phyloP scores from a whole-genome alignment of 2,888 invertebrate species.

The Embidobia sp. region DNA sequence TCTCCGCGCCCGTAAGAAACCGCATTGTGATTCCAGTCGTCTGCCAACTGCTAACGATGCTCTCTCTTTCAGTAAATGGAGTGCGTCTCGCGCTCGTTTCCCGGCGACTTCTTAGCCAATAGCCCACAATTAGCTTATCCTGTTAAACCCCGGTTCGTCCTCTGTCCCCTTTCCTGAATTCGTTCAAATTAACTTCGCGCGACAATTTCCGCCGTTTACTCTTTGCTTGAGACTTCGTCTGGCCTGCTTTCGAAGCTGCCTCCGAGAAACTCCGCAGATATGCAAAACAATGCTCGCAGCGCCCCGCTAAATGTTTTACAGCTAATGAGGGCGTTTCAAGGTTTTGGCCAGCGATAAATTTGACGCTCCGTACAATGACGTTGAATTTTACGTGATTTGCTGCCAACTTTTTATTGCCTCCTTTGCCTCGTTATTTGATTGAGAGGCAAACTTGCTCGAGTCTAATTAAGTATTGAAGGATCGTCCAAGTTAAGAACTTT shows the following conservation, averaged over 20 bases:
- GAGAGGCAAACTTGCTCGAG: background rate
- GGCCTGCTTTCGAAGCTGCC: conserved; percentile 68
- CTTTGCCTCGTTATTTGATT: conserved; percentile 8
- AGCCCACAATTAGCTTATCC: conserved; percentile 82
- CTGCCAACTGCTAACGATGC: conserved; percentile 80
- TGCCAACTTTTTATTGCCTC: conserved; percentile 29
- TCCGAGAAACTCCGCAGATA: conserved; percentile 61
- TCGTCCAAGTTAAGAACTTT: background rate
- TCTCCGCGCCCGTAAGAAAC: conserved; percentile 75
- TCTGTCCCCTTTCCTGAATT: conserved; percentile 75
- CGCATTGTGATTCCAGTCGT: conserved; percentile 81
- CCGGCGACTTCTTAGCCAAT: conserved; percentile 80
- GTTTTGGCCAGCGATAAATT: conserved; percentile 51
- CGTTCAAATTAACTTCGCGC: conserved; percentile 79
- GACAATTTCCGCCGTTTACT: conserved; percentile 71
- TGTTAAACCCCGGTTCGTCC: conserved; percentile 79
- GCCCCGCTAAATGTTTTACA: conserved; percentile 60
- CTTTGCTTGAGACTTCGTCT: conserved; percentile 67
- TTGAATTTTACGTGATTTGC: conserved; percentile 34
- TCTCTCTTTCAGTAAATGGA: conserved; percentile 69
- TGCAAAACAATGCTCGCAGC: conserved; percentile 60
- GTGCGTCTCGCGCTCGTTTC: conserved; percentile 69
- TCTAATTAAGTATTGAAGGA: conserved; percentile 4
- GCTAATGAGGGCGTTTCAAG: conserved; percentile 61
- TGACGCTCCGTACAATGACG: conserved; percentile 24